Evolutionary conservation across 2,888 invertebrate genomes (phyloP), one percentile per base, ranked within the genome.

Genomic region (Antheraea assamensis): DNA sequence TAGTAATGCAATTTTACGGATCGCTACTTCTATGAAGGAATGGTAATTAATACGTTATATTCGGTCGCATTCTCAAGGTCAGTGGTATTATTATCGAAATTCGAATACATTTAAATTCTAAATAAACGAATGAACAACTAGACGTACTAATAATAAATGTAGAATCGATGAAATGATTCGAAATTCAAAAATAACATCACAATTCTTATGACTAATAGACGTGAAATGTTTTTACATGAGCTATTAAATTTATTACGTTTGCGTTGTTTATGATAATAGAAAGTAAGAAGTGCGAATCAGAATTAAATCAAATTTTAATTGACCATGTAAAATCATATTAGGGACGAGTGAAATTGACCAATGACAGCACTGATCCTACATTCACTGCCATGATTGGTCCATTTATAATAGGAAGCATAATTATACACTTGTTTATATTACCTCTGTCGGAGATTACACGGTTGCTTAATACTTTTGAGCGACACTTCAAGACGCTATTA

Each of bases 301-400:
- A 68, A 35, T 8, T 30, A 49, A 70, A 42, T 73, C 10, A 55
- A 42, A 70, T 47, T 73, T 64, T n/a, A 58, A 73, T 58, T 70
- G 72, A n/a, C 72, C 66, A 68, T 68, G 66, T 72, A 66, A 55
- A 70, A 30, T 55, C 58, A 70, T 73, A 19, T 70, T 70, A 81
- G 87, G 89, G 86, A 88, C 90, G 90, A 83, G 87, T 81, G 87
- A 92, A 94, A 93, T 93, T 83, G 94, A 94, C 94, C 94, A 94
- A 93, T 94, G 92, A 93, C 92, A 89, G 91, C 93, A 93, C 88
- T 93, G 93, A 91, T 87, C 79, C 78, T 82, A 87, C 82, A 82
- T 86, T 93, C 93, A 93, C 93, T 94, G 94, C 93, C 94, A 91
- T 94, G 92, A 92, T 94, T 94, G 94, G 94, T 94, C 94, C 93